Evolutionary conservation across 2,888 invertebrate species (phyloP).

Genomic region (Polietes domitor): DNA sequence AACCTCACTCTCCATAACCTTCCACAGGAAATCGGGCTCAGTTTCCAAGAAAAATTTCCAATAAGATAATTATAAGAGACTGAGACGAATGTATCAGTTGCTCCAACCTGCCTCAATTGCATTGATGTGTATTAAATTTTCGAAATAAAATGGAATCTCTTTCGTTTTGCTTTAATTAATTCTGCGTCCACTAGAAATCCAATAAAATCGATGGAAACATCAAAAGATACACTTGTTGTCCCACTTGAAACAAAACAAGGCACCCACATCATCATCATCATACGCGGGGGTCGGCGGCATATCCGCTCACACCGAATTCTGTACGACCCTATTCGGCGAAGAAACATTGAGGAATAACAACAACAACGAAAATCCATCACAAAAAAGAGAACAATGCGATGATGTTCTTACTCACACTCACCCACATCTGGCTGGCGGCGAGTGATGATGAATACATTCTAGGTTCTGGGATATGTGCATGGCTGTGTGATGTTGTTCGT

Average conservation of each 20-base stretch:
- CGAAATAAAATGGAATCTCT: not conserved
- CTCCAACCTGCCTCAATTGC: too few species aligned
- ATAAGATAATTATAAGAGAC: too few species aligned
- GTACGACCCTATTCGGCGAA: not conserved
- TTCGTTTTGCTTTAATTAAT: not conserved
- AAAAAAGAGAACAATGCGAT: not conserved
- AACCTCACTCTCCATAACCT: too few species aligned
- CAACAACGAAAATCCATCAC: not conserved
- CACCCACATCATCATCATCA: not conserved
- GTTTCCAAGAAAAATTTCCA: too few species aligned
- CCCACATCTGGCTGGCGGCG: not conserved
- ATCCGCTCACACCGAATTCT: not conserved
- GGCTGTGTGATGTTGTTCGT: not conserved
- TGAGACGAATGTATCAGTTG: too few species aligned
- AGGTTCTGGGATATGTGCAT: too few species aligned
- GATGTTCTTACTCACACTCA: slow-evolving; percentile 1
- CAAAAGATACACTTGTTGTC: slow-evolving; percentile 59
- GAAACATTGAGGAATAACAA: not conserved
- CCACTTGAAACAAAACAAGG: slow-evolving; percentile 45
- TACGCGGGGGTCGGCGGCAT: not conserved
- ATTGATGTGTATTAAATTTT: too few species aligned
- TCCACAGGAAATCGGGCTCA: too few species aligned
- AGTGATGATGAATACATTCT: slow-evolving; percentile 14
- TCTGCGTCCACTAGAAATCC: slow-evolving; percentile 9
- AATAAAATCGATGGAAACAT: slow-evolving; percentile 43